Base-by-base conservation (phyloP, 30 jellyfish, hydroid and myxozoan genomes). In the Cassiopea xamachana region DNA sequence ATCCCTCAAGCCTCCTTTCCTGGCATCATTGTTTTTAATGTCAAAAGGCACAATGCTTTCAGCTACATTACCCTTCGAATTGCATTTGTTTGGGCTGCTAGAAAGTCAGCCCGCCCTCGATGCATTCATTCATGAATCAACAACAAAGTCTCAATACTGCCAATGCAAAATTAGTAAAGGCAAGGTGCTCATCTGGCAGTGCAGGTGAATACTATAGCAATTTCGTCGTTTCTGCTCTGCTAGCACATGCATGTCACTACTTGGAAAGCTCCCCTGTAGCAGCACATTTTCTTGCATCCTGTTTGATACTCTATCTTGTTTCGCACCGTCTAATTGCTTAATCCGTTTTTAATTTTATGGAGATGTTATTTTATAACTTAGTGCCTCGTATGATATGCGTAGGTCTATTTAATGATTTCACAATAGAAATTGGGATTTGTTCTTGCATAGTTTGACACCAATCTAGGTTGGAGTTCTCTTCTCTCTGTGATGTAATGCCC, bases 51-150 rank as follows among this genome's bases (percentile, higher is more conserved):
- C 78, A 46, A 82, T 82, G 90, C 48, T 64, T 43, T 39, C 69
- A 12, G 47, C 48, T 18, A 91, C 86, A 84, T 49, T 91, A 86
- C 97, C 97, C 48, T 91, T 72, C 77, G 97, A 91, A 82, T 59
- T 91, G 45, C 94, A 84, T 85, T 60, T 91, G 87, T 91, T 91
- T 58, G 97, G 97, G 27, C 59, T 90, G 49, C 81, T 91, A 8
- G 71, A 67, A 70, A 61, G 82, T 72, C 86, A 79, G 75, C 72
- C 87, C 2, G 46, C 79, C 1, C 72, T 86, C 46, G 92, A 80
- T 48, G 81, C 85, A 43, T 87, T 87, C 58, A 60, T 27, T 1
- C 51, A 17, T 12, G 58, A 74, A 9, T 17, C 82, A n/a, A 2
- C 7, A 62, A 27, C 18, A 46, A 58, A 14, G 2, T 72, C 83